Evolutionary conservation across 2,797 vertebrate species (phyloP), one percentile per base, ranked within the genome.

Genomic region (Novumbra hubbsi): DNA sequence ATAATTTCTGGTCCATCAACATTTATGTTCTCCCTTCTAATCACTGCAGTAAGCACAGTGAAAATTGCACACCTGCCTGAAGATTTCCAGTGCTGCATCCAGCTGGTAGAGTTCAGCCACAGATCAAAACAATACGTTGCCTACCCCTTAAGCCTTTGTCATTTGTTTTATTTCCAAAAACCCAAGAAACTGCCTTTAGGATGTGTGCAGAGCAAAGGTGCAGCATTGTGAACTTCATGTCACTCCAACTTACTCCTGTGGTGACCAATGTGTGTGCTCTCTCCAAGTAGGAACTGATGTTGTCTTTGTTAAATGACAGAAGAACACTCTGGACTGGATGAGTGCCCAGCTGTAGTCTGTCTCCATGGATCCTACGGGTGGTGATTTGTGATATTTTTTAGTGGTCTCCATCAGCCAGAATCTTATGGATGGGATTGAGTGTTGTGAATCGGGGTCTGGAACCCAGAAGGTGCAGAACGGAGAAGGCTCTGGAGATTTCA

Each of bases 271-370:
- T 28, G 14, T 62, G n/a, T 7, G 60, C 24, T 62, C 68, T 45
- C 14, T 71, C 21, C 4, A 74, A 68, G 17, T 74, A 73, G 17
- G 24, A 45, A 70, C 34, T 11, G 15, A 70, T 57, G 21, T 24
- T 45, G 27, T 81, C 70, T 48, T 66, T 73, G 27, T 78, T 81
- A n/a, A 78, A 75, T 9, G 79, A 41, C 4, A 75, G 19, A 6
- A 81, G 62, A 28, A 77, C 69, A 70, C 74, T 75, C n/a, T n/a
- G n/a, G n/a, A n/a, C 11, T 74, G 21, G 1, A 78, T 73, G 5
- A 74, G 48, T 16, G 69, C 73, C 69, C 77, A 74, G 24, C 76
- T 83, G 70, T 73, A 79, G 24, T 83, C 79, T 6, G 76, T 76
- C 50, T 78, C 74, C 5, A 12, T 28, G 15, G 16, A 73, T 27